Conservation (phyloP, 2,113 vertebrate genomes). For the Crotalus helleri region DNA sequence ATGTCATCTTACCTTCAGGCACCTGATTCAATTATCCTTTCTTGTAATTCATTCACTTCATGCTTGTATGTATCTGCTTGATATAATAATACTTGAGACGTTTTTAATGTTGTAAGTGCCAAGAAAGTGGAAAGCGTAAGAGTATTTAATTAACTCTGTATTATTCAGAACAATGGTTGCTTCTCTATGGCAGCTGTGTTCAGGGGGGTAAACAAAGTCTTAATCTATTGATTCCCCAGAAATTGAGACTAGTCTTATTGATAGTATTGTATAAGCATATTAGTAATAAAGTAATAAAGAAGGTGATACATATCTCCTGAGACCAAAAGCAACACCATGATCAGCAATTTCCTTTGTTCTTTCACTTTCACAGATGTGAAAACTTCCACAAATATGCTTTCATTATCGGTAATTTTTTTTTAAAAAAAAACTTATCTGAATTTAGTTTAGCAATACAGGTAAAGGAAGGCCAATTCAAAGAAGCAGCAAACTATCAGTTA, state of each 20-base stretch:
- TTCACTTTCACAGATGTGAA: background rate
- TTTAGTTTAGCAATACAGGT: background rate
- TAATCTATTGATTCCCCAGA: constrained; percentile 47
- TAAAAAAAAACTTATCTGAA: background rate
- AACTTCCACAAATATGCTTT: background rate
- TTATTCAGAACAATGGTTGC: constrained; percentile 57
- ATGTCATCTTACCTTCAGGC: constrained; percentile 63
- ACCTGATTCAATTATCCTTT: constrained; percentile 61
- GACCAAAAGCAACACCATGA: background rate
- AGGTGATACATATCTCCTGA: background rate
- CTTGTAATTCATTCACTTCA: constrained; percentile 56
- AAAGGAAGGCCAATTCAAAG: background rate
- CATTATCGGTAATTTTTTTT: background rate
- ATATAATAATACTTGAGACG: constrained; percentile 48
- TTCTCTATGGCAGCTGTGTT: constrained; percentile 42
- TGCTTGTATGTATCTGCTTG: constrained; percentile 54
- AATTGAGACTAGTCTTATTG: background rate
- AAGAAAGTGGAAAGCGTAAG: constrained; percentile 33
- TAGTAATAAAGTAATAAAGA: background rate
- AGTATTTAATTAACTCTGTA: constrained; percentile 64
- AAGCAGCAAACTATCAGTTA: background rate
- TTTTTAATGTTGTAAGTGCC: constrained; percentile 53
- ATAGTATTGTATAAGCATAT: background rate
- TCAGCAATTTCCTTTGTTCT: background rate
- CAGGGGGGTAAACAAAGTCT: constrained; percentile 60